Conservation (phyloP, 1,140 invertebrate species). For the Nylanderia fulva region DNA sequence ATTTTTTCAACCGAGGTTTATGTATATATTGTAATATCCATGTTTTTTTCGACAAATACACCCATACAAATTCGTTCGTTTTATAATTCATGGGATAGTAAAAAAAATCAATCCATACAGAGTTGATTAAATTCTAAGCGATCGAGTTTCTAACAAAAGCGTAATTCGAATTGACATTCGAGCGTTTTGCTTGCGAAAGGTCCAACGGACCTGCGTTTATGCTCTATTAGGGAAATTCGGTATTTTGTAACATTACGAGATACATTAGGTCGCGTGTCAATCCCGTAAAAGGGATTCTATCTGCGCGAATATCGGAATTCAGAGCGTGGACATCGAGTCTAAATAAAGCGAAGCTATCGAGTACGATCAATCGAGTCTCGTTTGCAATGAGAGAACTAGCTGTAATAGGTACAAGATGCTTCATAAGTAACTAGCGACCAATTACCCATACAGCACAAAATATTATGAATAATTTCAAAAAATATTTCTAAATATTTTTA, state of each 20-base stretch:
- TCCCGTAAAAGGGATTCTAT: conserved; percentile 30
- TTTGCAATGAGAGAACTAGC: not conserved
- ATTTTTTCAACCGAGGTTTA: not conserved
- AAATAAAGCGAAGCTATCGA: conserved; percentile 39
- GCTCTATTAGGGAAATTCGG: conserved; percentile 39
- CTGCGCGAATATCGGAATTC: conserved; percentile 34
- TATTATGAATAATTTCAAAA: too few species aligned
- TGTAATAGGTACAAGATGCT: not conserved
- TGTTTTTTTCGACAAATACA: conserved; percentile 4
- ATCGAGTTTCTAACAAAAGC: not conserved
- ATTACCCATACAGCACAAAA: too few species aligned
- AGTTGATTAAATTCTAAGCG: conserved; percentile 38
- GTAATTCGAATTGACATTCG: conserved; percentile 3
- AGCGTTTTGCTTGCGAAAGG: conserved; percentile 24
- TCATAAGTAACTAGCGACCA: not conserved
- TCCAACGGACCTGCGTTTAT: conserved; percentile 8
- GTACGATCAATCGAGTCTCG: conserved; percentile 9
- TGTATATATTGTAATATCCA: not conserved
- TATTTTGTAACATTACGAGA: conserved; percentile 32
- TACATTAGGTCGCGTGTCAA: conserved; percentile 25
- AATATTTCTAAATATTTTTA: too few species aligned
- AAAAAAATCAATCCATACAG: not conserved
- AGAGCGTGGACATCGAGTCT: conserved; percentile 25
- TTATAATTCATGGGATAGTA: not conserved
- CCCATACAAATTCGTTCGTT: not conserved